Evolutionary conservation across 2,888 invertebrate species (phyloP).

Genomic region (Euplexia lucipara): DNA sequence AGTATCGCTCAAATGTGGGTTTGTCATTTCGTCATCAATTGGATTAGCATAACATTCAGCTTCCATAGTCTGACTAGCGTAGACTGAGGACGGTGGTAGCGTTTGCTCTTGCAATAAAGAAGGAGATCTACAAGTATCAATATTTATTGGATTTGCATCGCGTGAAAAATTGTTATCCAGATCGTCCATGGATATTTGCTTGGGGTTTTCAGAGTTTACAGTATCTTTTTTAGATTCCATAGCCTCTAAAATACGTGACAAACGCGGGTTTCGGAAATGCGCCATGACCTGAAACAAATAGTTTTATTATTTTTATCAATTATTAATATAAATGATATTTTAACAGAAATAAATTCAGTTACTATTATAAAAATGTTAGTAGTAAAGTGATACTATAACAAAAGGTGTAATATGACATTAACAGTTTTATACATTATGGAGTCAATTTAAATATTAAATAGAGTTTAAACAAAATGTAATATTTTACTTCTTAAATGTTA

Average conservation of each 20-base stretch:
- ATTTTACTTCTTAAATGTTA: conserved; percentile 13
- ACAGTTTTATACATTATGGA: conserved; percentile 6
- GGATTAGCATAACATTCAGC: conserved; percentile 28
- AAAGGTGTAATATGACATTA: conserved; percentile 11
- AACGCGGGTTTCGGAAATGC: conserved; percentile 37
- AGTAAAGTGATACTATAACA: conserved; percentile 20
- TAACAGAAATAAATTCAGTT: conserved; percentile 12
- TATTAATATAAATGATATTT: neutral
- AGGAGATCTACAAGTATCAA: conserved; percentile 41
- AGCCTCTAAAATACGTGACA: conserved; percentile 39
- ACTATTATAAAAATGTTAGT: neutral
- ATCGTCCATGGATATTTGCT: conserved; percentile 24
- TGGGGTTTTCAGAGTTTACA: conserved; percentile 17
- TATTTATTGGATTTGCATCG: conserved; percentile 29
- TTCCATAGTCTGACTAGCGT: conserved; percentile 22
- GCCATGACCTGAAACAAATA: conserved; percentile 29
- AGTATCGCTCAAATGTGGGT: conserved; percentile 30
- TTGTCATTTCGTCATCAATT: conserved; percentile 27
- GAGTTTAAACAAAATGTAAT: conserved; percentile 28
- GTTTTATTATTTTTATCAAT: conserved; percentile 26
- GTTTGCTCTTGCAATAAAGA: conserved; percentile 44
- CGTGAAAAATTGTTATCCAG: conserved; percentile 30
- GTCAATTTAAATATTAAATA: conserved; percentile 3
- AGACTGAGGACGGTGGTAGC: conserved; percentile 25
- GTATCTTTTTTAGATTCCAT: conserved; percentile 37